Evolutionary conservation across 2,113 vertebrate genomes (phyloP), one percentile per base, ranked within the genome.

Genomic region (Acrocephalus kingi): DNA sequence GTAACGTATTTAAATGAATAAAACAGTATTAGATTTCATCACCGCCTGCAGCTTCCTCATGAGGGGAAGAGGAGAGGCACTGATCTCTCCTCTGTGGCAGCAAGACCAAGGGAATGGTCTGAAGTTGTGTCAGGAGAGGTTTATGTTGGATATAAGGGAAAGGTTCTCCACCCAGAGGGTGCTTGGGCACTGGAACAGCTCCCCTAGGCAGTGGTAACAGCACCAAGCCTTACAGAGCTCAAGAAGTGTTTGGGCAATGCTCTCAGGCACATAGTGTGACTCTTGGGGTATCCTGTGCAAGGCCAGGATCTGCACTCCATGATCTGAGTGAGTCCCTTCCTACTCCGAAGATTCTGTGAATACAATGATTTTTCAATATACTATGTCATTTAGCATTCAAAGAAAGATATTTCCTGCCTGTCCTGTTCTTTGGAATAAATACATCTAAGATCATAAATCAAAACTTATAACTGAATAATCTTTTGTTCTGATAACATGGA

Each of bases 141-240:
- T 69, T 13, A 9, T 1, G 9, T 2, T 22, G n/a, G 21, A 3
- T 31, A 4, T 27, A 0, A 43, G n/a, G 7, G 4, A 15, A 31
- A 9, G 6, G 17, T 11, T 69, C 8, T 5, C 41, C 16, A 4
- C 13, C 20, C 54, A 9, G n/a, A 41, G 54, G 19, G 30, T 75
- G 30, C 1, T 0, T 55, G 39, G 45, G 39, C 71, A 5, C 41
- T 75, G 41, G 31, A 18, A 5, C 11, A 75, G 28, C 19, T 45
- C 45, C 16, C 9, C 19, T 17, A 28, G 61, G 46, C 4, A 68
- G 9, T 4, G 11, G 9, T 30, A 39, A n/a, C 28, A 54, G 54
- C n/a, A 25, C 28, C 7, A n/a, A n/a, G 9, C 4, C 39, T 54
- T 54, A 1, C 16, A 46, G 62, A 67, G 46, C 0, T 54, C 28